phyloP scores from a whole-genome alignment of 2,113 vertebrate genomes.

The Scopus umbretta region DNA sequence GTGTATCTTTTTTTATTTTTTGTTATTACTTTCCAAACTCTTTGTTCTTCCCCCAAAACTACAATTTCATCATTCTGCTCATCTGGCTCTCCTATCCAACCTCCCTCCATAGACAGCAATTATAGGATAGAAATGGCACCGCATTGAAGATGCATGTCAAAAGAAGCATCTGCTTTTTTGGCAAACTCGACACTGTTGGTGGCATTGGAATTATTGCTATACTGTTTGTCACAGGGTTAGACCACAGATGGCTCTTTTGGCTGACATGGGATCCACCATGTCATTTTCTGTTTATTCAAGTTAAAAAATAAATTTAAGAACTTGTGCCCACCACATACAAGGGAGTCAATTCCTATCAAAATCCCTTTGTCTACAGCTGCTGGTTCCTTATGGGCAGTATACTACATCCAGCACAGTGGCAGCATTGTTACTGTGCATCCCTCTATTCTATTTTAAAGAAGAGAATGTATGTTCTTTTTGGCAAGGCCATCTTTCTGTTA shows the following conservation, averaged over 20 bases:
- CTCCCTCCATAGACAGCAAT: neutral
- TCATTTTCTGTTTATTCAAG: slow-evolving; percentile 49
- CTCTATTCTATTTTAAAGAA: neutral
- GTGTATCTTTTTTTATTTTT: neutral
- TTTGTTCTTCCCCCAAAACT: neutral
- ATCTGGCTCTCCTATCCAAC: neutral
- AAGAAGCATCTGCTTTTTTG: slow-evolving; percentile 70
- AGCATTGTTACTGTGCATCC: neutral
- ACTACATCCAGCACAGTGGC: neutral
- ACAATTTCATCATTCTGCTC: neutral
- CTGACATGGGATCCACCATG: slow-evolving; percentile 36
- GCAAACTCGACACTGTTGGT: slow-evolving; percentile 54
- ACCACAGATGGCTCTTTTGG: slow-evolving; percentile 66
- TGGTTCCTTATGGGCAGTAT: neutral
- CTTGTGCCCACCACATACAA: neutral
- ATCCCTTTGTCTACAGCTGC: neutral
- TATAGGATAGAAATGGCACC: neutral
- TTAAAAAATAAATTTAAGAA: slow-evolving; percentile 48
- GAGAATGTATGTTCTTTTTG: neutral
- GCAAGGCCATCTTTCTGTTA: neutral
- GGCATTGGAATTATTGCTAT: slow-evolving; percentile 53
- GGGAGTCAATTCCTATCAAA: neutral
- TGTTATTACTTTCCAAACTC: neutral
- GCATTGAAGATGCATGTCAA: slow-evolving; percentile 24
- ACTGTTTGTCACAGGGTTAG: slow-evolving; percentile 54